These are phyloP conservation scores for Sinopyrophorus schimmeli DNA, from an alignment of 2,888 invertebrate species.

Conservation along the genomic window DNA sequence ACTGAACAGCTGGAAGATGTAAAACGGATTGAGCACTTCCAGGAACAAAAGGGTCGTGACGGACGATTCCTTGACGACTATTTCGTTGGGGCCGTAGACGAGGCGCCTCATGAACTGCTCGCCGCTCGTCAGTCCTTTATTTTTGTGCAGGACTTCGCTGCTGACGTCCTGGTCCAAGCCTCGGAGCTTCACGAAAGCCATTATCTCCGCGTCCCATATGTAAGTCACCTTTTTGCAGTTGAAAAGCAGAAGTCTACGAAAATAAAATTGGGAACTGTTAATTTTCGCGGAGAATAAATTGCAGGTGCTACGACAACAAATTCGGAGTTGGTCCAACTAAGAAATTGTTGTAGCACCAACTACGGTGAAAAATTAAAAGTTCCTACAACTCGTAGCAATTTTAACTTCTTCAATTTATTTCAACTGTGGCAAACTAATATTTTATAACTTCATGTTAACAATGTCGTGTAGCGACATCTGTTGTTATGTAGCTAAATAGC, in stretches of 20 bases:
- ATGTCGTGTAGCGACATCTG: too few species aligned
- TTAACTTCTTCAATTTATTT: too few species aligned
- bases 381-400: too few species aligned
- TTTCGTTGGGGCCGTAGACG: slow-evolving; percentile 84
- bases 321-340: too few species aligned
- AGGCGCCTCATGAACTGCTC: slow-evolving; percentile 72
- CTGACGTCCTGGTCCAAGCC: slow-evolving; percentile 73
- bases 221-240: slow-evolving; percentile 82
- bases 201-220: slow-evolving; percentile 74
- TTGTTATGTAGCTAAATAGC: too few species aligned
- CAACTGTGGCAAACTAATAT: too few species aligned
- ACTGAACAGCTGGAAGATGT: slow-evolving; percentile 93
- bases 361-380: too few species aligned
- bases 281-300: slow-evolving; percentile 5
- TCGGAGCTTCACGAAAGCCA: slow-evolving; percentile 70
- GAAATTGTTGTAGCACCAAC: too few species aligned
- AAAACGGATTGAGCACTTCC: slow-evolving; percentile 92
- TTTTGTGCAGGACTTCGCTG: slow-evolving; percentile 67
- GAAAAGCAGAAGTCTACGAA: slow-evolving; percentile 61
- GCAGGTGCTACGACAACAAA: too few species aligned
- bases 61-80: slow-evolving; percentile 77
- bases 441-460: too few species aligned
- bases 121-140: slow-evolving; percentile 62
- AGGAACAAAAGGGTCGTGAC: slow-evolving; percentile 72
- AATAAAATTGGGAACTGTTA: slow-evolving; percentile 7